A percentile compares a stretch with the other conserved stretches of the same genome.
Evolutionary conservation across 1,140 invertebrate genomes (phyloP).

Genomic region (Scaptomyza montana): DNA sequence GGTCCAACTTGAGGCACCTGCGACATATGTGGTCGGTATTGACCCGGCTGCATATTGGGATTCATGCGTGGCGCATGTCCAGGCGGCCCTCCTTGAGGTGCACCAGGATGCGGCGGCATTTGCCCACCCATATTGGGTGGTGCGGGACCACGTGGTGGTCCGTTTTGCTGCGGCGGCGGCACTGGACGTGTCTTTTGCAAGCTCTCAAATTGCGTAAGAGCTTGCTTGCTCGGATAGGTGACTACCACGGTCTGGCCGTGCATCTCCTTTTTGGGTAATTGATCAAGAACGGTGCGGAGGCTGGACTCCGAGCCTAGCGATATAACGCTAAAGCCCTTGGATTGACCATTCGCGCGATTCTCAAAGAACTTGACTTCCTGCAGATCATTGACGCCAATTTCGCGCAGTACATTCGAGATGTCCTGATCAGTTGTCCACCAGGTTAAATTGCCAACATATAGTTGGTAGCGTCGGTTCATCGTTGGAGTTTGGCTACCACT

Average conservation of each 20-base stretch:
- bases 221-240: conserved; percentile 96
- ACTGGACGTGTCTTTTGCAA: conserved; percentile 94
- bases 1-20: conserved; percentile 83
- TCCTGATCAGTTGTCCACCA: conserved; percentile 99
- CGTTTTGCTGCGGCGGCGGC: conserved; percentile 87
- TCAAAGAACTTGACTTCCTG: conserved; percentile 99
- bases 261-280: conserved; percentile 96
- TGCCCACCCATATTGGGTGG: conserved; percentile 82
- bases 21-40: conserved; percentile 83
- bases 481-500: conserved; percentile 89
- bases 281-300: conserved; percentile 94
- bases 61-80: conserved; percentile 87
- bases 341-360: conserved; percentile 99
- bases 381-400: conserved; percentile 96
- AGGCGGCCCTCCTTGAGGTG: conserved; percentile 80
- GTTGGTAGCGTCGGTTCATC: conserved; percentile 91
- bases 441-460: conserved; percentile 98
- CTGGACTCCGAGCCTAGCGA: conserved; percentile 96
- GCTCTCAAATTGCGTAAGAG: conserved; percentile 92
- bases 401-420: conserved; percentile 93
- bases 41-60: conserved; percentile 77
- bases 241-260: conserved; percentile 98
- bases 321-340: conserved; percentile 98
- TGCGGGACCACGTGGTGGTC: conserved; percentile 83
- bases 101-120: conserved; percentile 84